These are phyloP conservation scores for Selene dorsalis DNA, from an alignment of 2,797 vertebrate genomes.

Conservation along the genomic window DNA sequence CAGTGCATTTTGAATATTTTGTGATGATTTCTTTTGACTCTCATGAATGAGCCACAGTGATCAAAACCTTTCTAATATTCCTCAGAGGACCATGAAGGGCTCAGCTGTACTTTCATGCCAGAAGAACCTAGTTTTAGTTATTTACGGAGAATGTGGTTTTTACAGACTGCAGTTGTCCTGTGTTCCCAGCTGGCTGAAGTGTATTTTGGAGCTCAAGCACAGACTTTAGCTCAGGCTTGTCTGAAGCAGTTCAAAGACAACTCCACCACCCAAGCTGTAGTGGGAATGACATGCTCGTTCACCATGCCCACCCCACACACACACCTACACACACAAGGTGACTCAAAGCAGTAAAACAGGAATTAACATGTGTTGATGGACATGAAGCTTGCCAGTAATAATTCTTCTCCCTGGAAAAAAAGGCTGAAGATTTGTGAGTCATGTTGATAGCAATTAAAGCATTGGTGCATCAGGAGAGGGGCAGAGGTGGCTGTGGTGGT, in stretches of 20 bases:
- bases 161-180: neutral
- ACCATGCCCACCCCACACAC: slow-evolving; percentile 28
- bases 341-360: slow-evolving; percentile 47
- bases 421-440: slow-evolving; percentile 58
- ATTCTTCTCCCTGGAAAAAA: slow-evolving; percentile 27
- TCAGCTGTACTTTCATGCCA: slow-evolving; percentile 2
- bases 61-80: neutral
- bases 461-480: slow-evolving; percentile 32
- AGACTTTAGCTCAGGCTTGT: slow-evolving; percentile 33
- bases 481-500: slow-evolving; percentile 17
- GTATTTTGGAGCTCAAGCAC: slow-evolving; percentile 35
- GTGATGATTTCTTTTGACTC: neutral
- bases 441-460: slow-evolving; percentile 68
- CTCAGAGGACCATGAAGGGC: neutral
- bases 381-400: slow-evolving; percentile 54
- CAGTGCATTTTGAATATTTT: neutral
- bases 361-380: slow-evolving; percentile 69
- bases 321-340: slow-evolving; percentile 37
- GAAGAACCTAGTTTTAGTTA: neutral
- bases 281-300: slow-evolving; percentile 11
- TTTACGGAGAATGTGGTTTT: slow-evolving; percentile 1
- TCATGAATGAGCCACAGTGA: neutral
- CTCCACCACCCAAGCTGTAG: slow-evolving; percentile 44
- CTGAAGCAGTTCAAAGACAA: slow-evolving; percentile 53
- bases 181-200: slow-evolving; percentile 29